phyloP scores from a whole-genome alignment of 2,797 vertebrate species.

The Clarias platycephalus region DNA sequence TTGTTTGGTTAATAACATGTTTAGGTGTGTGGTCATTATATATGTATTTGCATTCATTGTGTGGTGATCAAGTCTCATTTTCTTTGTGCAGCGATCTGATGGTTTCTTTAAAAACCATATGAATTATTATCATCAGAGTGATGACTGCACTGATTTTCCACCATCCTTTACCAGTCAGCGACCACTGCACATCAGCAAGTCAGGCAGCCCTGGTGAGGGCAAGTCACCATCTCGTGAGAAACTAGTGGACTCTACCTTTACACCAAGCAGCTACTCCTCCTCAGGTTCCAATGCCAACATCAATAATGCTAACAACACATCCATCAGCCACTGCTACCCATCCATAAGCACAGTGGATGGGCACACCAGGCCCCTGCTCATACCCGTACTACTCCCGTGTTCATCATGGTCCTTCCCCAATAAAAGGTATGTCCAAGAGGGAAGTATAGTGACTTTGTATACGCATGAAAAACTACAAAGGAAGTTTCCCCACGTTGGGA shows the following conservation, averaged over 20 bases:
- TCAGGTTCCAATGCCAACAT: constrained; percentile 98
- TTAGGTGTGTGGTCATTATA: background rate
- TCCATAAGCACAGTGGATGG: constrained; percentile 89
- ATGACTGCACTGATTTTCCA: constrained; percentile 85
- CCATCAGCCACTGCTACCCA: constrained; percentile 81
- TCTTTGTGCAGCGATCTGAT: constrained; percentile 81
- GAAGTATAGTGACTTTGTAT: background rate
- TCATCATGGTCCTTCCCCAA: constrained; percentile 88
- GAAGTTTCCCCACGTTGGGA: background rate
- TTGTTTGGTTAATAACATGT: background rate
- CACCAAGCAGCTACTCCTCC: constrained; percentile 95
- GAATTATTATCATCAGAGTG: constrained; percentile 93
- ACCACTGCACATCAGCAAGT: constrained; percentile 94
- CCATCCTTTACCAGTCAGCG: constrained; percentile 96
- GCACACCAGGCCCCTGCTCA: constrained; percentile 79
- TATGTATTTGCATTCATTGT: background rate
- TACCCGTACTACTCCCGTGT: constrained; percentile 84
- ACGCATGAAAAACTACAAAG: background rate
- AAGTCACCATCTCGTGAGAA: constrained; percentile 96
- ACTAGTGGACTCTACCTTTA: constrained; percentile 93
- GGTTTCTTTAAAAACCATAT: constrained; percentile 97
- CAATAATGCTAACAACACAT: constrained; percentile 98
- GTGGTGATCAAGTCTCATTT: background rate
- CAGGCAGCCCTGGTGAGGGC: constrained; percentile 85
- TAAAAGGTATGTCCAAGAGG: constrained; percentile 77